Percentiles rank a stretch among this genome's conserved stretches.
Evolutionary conservation across 2,888 invertebrate species (phyloP).

Genomic region (Agriotes lineatus): DNA sequence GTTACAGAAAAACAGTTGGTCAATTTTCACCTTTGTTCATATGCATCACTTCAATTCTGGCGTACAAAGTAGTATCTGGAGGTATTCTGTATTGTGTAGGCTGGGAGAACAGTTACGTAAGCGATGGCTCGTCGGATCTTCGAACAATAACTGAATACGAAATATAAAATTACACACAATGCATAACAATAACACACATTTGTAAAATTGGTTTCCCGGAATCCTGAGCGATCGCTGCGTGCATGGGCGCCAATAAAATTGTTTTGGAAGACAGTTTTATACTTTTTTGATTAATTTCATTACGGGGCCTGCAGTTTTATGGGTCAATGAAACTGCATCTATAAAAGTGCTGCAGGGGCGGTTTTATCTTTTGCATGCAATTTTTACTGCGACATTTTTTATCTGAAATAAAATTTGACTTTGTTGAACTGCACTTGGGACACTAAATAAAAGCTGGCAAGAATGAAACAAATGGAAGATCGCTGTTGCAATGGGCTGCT

Average conservation of each 20-base stretch:
- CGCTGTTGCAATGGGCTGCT: no score
- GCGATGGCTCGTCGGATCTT: constrained; percentile 39
- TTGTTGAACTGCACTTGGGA: no score
- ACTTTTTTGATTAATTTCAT: constrained; percentile 30
- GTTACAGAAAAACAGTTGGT: constrained; percentile 23
- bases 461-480: no score
- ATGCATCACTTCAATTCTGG: constrained; percentile 25
- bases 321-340: constrained; percentile 21
- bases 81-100: constrained; percentile 42
- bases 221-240: constrained; percentile 6
- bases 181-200: constrained; percentile 44
- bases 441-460: no score
- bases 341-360: constrained; percentile 18
- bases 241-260: constrained; percentile 16
- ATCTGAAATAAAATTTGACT: background rate
- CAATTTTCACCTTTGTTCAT: constrained; percentile 30
- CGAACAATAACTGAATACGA: constrained; percentile 47
- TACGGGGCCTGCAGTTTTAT: constrained; percentile 19
- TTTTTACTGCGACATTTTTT: constrained; percentile 18
- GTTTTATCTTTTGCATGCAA: constrained; percentile 20
- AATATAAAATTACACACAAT: constrained; percentile 40
- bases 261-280: constrained; percentile 16
- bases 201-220: constrained; percentile 42
- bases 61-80: constrained; percentile 1
- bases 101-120: constrained; percentile 45